Conservation (phyloP, 1,140 invertebrate genomes). For the Drosophila nigromelanica region DNA sequence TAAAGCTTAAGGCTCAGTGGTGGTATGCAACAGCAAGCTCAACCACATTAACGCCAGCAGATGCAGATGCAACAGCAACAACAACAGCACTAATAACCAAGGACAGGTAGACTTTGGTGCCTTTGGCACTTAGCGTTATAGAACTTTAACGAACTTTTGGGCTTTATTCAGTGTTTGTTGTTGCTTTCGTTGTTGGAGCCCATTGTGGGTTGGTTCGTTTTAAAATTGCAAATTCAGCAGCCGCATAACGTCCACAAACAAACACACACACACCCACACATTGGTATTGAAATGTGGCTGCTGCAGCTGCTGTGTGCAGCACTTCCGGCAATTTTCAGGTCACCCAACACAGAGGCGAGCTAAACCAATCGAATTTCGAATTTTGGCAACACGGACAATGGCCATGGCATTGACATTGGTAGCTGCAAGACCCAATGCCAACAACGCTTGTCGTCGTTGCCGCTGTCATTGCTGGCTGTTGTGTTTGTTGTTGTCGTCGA, state of each 20-base stretch:
- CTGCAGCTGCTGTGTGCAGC: constrained; percentile 22
- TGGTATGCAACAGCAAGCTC: not conserved
- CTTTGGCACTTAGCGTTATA: constrained; percentile 37
- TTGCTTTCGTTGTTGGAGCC: constrained; percentile 16
- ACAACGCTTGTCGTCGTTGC: constrained; percentile 21
- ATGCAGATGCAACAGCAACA: not conserved
- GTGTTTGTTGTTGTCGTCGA: constrained; percentile 25
- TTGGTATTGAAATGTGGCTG: constrained; percentile 33
- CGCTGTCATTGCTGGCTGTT: constrained; percentile 16
- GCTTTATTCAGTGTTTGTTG: constrained; percentile 1
- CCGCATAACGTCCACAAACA: constrained; percentile 39
- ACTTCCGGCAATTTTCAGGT: constrained; percentile 41
- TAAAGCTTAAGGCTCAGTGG: not conserved
- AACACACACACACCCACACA: constrained; percentile 15
- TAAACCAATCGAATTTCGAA: constrained; percentile 70
- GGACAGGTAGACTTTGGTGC: constrained; percentile 21
- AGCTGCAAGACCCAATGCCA: constrained; percentile 36
- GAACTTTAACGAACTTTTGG: constrained; percentile 36
- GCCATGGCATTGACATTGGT: constrained; percentile 60
- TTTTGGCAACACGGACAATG: constrained; percentile 62
- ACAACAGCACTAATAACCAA: not conserved
- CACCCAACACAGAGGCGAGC: constrained; percentile 39
- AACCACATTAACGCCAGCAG: constrained; percentile 8
- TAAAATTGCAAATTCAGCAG: constrained; percentile 74
- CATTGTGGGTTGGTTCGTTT: constrained; percentile 41